phyloP scores from a whole-genome alignment of 2,113 vertebrate species.

The Elanus axillaris region DNA sequence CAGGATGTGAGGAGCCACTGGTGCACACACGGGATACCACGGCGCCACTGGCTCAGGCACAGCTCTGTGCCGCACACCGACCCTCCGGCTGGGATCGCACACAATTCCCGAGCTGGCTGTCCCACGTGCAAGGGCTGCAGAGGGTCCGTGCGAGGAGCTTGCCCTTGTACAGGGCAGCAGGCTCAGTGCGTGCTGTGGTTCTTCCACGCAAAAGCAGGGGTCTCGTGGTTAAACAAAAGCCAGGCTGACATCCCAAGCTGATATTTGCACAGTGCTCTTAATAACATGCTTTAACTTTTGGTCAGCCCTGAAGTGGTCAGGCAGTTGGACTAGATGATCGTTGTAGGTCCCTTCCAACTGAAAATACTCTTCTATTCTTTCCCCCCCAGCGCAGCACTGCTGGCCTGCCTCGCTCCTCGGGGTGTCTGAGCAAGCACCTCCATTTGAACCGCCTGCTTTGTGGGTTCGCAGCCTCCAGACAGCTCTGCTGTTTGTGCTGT shows the following conservation, averaged over 20 bases:
- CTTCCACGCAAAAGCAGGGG: not conserved
- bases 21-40: rapidly evolving
- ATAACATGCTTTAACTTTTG: not conserved
- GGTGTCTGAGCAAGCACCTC: too few relatives aligned
- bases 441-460: rapidly evolving
- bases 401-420: not conserved
- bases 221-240: not conserved
- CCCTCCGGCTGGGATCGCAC: rapidly evolving
- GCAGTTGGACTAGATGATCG: not conserved
- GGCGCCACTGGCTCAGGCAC: not conserved
- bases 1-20: not conserved
- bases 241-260: not conserved
- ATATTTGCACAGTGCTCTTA: not conserved
- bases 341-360: not conserved
- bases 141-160: rapidly evolving
- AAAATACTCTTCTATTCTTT: too few relatives aligned
- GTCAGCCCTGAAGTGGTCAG: not conserved
- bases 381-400: rapidly evolving
- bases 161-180: rapidly evolving
- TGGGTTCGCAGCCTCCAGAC: too few relatives aligned
- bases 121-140: rapidly evolving
- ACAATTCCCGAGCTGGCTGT: rapidly evolving
- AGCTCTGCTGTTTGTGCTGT: not conserved
- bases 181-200: rapidly evolving
- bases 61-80: rapidly evolving